phyloP scores from a whole-genome alignment of 2,113 vertebrate genomes.

The Alaudala cheleensis region DNA sequence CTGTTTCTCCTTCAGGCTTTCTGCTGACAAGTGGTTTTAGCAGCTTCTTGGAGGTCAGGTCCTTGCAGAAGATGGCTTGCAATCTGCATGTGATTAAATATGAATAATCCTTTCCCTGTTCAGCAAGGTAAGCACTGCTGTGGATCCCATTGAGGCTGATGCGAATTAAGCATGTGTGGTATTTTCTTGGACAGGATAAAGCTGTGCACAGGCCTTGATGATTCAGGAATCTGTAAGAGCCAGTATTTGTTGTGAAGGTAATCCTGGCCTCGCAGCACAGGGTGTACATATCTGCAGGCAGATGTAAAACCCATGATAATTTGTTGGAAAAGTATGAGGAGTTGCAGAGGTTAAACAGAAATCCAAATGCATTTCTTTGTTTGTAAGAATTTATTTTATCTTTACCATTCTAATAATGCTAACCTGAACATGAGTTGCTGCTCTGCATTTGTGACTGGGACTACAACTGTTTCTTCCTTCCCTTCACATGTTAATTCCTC shows the following conservation, averaged over 20 bases:
- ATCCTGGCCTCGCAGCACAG: background rate
- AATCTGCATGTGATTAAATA: slow-evolving; percentile 27
- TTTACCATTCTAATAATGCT: background rate
- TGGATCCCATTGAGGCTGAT: background rate
- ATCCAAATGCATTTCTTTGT: background rate
- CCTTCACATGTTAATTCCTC: background rate
- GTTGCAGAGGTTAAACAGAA: background rate
- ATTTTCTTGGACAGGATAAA: background rate
- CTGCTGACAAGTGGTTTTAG: slow-evolving; percentile 16
- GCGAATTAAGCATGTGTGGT: background rate
- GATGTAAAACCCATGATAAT: background rate
- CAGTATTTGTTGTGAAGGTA: background rate
- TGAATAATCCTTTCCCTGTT: slow-evolving; percentile 33
- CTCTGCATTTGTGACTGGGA: background rate
- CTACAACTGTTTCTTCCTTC: background rate
- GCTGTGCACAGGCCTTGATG: background rate
- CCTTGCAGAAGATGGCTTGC: background rate
- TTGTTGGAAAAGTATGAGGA: background rate
- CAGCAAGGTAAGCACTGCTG: background rate
- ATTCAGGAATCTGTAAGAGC: fast-evolving
- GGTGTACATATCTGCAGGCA: background rate
- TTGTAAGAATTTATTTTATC: background rate
- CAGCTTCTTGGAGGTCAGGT: slow-evolving; percentile 33
- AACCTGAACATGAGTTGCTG: background rate
- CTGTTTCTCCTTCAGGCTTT: background rate